Conservation (phyloP, 1,140 invertebrate genomes). For the Lycorma delicatula region DNA sequence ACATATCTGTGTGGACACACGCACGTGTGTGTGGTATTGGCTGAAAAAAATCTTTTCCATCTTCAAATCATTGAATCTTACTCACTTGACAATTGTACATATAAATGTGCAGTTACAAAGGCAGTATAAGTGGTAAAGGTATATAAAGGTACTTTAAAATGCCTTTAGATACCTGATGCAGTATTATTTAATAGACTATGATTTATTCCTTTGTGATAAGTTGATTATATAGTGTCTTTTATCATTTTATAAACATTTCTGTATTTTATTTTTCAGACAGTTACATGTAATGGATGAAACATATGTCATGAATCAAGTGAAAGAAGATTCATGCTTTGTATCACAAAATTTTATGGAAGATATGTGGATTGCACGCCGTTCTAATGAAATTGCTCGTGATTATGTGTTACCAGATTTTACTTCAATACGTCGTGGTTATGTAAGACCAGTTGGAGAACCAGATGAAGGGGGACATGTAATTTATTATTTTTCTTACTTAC, state of each 20-base stretch:
- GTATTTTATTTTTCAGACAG: constrained; percentile 52
- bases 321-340: constrained; percentile 96
- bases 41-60: no score
- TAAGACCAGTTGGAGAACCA: constrained; percentile 51
- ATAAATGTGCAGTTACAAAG: no score
- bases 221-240: neutral
- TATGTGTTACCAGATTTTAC: constrained; percentile 96
- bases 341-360: constrained; percentile 77
- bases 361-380: constrained; percentile 63
- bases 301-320: constrained; percentile 96
- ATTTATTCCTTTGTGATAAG: neutral
- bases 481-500: no score
- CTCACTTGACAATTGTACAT: no score
- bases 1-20: no score
- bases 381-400: constrained; percentile 62
- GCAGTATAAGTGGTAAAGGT: no score
- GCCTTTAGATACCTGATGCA: no score
- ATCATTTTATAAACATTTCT: neutral
- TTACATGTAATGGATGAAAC: constrained; percentile 99
- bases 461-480: constrained; percentile 51
- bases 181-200: no score
- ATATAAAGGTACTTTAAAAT: no score
- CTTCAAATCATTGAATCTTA: no score
- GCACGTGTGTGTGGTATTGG: no score
- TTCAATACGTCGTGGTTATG: constrained; percentile 69